A percentile compares a stretch with the other conserved stretches of the same genome.
phyloP scores from a whole-genome alignment of 2,113 vertebrate species.

The Cyprinodon tularosa region DNA sequence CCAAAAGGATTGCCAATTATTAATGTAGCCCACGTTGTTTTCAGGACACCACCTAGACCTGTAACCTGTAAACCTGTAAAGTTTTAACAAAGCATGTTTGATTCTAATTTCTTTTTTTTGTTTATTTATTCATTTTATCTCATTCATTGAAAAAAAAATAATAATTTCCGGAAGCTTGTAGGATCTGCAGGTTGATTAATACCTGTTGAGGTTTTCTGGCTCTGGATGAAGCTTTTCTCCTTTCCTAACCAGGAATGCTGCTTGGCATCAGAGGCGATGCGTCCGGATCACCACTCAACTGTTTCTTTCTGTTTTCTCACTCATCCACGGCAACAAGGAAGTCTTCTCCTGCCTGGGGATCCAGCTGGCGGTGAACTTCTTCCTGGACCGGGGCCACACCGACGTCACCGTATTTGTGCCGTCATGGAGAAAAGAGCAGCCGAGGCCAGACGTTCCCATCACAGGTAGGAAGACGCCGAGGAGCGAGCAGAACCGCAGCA shows the following conservation, averaged over 20 bases:
- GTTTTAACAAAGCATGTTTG: no score
- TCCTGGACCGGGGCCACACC: conserved; percentile 88
- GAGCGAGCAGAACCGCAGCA: background rate
- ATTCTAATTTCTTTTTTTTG: no score
- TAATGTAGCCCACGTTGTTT: no score
- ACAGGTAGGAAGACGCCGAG: conserved; percentile 77
- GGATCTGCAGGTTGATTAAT: background rate
- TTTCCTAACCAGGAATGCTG: no score
- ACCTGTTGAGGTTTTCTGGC: no score
- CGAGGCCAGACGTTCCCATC: conserved; percentile 90
- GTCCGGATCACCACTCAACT: background rate
- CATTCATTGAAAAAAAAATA: no score
- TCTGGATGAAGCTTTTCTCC: background rate
- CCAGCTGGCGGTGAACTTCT: conserved; percentile 91
- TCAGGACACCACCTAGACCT: no score
- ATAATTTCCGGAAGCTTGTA: background rate
- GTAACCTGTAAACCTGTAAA: no score
- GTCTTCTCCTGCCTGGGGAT: conserved; percentile 97
- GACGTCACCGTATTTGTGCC: conserved; percentile 94
- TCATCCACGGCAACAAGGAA: conserved; percentile 94
- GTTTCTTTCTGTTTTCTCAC: conserved; percentile 43
- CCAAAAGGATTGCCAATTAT: no score
- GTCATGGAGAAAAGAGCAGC: conserved; percentile 92
- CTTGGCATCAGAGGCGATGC: background rate
- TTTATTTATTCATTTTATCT: no score